Conservation (phyloP, 2,888 invertebrate genomes). For the Mesorhabditis belari region DNA sequence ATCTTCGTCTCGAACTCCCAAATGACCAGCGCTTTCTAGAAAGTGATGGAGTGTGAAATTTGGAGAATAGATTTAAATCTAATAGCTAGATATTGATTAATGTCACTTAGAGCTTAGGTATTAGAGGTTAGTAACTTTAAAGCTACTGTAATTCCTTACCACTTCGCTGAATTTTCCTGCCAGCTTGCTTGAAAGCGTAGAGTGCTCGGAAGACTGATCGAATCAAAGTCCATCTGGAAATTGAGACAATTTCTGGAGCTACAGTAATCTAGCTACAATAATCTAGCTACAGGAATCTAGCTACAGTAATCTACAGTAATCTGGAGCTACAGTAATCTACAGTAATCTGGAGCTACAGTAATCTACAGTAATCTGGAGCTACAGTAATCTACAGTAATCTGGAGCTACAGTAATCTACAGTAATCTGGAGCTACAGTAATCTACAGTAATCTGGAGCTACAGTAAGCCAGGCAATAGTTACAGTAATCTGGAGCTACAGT, state of each 20-base stretch:
- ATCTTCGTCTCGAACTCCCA: constrained; percentile 22
- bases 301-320: too few relatives aligned
- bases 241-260: neutral
- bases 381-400: too few relatives aligned
- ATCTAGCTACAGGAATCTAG: too few relatives aligned
- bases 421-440: too few relatives aligned
- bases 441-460: too few relatives aligned
- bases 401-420: too few relatives aligned
- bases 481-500: too few relatives aligned
- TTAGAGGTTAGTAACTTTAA: neutral
- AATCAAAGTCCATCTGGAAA: constrained; percentile 33
- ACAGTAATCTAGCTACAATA: too few relatives aligned
- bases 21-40: constrained; percentile 41
- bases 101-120: neutral
- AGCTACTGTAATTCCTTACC: constrained; percentile 4
- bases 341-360: too few relatives aligned
- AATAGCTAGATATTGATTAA: neutral
- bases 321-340: too few relatives aligned
- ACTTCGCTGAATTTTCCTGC: constrained; percentile 43
- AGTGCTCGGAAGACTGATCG: constrained; percentile 40
- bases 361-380: too few relatives aligned
- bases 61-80: neutral
- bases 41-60: neutral
- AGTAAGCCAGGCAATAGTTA: too few relatives aligned
- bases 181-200: constrained; percentile 48